Conservation (phyloP, 2,797 vertebrate species). For the Pangasius sanitwongsei region DNA sequence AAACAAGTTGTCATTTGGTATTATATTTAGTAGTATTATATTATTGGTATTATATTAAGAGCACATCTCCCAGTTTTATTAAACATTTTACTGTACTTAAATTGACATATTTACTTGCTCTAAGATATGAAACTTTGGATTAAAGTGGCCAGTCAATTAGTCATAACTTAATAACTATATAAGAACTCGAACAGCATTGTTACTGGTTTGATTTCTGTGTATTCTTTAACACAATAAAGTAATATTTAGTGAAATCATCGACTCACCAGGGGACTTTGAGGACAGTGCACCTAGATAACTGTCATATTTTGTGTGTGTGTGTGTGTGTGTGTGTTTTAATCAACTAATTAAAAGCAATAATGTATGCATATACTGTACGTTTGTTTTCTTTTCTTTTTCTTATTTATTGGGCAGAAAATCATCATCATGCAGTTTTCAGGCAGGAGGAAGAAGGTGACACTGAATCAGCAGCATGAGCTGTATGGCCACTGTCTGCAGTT, state of each 20-base stretch:
- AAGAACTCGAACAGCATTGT: not conserved
- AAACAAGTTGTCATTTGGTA: too few species aligned
- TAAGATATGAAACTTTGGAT: not conserved
- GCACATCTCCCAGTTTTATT: not conserved
- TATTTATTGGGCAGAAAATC: not conserved
- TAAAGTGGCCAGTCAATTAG: not conserved
- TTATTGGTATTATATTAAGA: not conserved
- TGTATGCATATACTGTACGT: not conserved
- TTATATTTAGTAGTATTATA: too few species aligned
- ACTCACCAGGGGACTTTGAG: not conserved
- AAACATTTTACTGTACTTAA: not conserved
- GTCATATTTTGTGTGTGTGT: not conserved
- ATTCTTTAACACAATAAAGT: not conserved
- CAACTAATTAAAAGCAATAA: not conserved
- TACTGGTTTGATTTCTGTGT: not conserved
- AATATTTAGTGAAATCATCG: not conserved
- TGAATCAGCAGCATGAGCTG: slow-evolving; percentile 65
- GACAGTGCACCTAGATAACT: not conserved
- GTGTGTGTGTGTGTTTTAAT: not conserved
- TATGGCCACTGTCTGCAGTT: slow-evolving; percentile 89
- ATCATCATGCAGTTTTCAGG: slow-evolving; percentile 65
- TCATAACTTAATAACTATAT: not conserved
- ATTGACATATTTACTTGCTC: not conserved
- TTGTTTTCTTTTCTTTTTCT: too few species aligned
- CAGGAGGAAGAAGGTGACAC: slow-evolving; percentile 59